These are phyloP conservation scores for Oxyura jamaicensis DNA, from an alignment of 2,113 vertebrate species.

Conservation along the genomic window DNA sequence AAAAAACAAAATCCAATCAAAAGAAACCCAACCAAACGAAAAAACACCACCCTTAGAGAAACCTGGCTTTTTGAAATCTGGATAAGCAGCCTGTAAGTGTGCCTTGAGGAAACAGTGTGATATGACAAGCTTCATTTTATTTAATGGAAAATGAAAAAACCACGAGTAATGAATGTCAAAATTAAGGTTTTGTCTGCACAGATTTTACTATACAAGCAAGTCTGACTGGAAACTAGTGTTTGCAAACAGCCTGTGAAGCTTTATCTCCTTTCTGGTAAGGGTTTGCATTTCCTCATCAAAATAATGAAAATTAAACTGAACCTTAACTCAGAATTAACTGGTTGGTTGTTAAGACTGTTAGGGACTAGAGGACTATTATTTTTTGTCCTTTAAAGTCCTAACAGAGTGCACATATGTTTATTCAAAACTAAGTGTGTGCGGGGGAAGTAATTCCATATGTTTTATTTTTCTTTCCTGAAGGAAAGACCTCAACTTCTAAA, in stretches of 20 bases:
- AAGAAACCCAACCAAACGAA: neutral
- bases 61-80: conserved; percentile 14
- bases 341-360: neutral
- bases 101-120: conserved; percentile 61
- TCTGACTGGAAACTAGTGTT: conserved; percentile 52
- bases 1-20: neutral
- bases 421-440: neutral
- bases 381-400: neutral
- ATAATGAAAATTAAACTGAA: neutral
- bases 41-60: neutral
- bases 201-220: conserved; percentile 15
- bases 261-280: conserved; percentile 21
- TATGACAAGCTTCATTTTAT: conserved; percentile 33
- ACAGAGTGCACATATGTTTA: neutral
- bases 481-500: conserved; percentile 30
- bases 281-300: conserved; percentile 42
- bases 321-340: neutral
- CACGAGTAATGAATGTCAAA: neutral
- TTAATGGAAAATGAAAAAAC: neutral
- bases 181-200: conserved; percentile 58
- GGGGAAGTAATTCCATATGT: neutral
- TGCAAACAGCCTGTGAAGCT: conserved; percentile 40
- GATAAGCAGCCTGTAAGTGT: conserved; percentile 11
- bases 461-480: conserved; percentile 12
- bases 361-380: neutral